Percentiles rank a stretch among this genome's conserved stretches.
These are phyloP conservation scores for Eospalax fontanierii DNA, from an alignment of 2,797 vertebrate species.

Conservation along the genomic window DNA sequence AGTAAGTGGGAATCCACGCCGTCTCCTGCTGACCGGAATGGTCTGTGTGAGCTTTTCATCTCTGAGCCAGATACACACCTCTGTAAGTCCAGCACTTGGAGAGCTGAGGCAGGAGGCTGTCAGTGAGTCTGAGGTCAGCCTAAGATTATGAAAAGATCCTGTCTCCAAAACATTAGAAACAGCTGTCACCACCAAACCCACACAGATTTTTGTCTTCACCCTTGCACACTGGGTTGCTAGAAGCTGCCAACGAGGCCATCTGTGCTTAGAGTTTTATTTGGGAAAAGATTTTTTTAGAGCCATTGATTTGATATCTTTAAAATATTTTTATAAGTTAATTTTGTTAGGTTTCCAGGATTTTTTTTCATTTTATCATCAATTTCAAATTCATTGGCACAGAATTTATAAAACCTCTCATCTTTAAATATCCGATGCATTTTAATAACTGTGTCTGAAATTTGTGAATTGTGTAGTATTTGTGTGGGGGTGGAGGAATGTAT, in stretches of 20 bases:
- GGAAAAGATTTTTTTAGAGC: background rate
- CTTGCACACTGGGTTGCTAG: background rate
- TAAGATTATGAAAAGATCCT: background rate
- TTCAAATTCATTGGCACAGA: constrained; percentile 28
- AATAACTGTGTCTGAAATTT: background rate
- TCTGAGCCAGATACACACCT: background rate
- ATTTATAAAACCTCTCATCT: constrained; percentile 16
- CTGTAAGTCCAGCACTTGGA: background rate
- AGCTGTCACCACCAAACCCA: background rate
- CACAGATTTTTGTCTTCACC: background rate
- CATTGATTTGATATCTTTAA: constrained; percentile 33
- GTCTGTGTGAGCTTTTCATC: no score
- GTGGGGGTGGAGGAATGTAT: background rate
- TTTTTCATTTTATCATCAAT: background rate
- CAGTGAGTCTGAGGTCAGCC: background rate
- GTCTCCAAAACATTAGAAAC: background rate
- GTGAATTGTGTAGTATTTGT: background rate
- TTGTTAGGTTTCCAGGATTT: constrained; percentile 45
- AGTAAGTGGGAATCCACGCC: no score
- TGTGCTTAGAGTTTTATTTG: constrained; percentile 45
- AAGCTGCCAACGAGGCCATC: background rate
- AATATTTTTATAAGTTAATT: constrained; percentile 49
- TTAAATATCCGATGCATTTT: background rate
- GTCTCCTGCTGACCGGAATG: no score
- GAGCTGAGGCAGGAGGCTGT: background rate